Evolutionary conservation across 2,888 invertebrate species (phyloP).

Genomic region (Lissocephala sabroskyi): DNA sequence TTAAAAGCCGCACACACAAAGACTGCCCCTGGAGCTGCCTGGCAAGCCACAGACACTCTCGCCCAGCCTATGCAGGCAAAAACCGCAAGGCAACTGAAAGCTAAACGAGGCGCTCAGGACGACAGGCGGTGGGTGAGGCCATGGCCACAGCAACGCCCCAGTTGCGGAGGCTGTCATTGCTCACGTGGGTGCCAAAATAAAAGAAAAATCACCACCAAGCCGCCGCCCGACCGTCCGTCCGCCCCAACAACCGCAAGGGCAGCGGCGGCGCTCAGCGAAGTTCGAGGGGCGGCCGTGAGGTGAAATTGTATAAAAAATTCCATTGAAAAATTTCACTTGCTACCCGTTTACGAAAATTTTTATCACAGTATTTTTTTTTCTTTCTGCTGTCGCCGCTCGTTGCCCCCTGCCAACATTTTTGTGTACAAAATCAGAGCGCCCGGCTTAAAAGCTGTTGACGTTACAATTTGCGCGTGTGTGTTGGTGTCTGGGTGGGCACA

Average conservation of each 20-base stretch:
- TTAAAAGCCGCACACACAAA: constrained; percentile 50
- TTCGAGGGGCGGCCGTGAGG: too few relatives aligned
- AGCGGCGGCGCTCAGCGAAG: too few relatives aligned
- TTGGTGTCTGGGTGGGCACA: background rate
- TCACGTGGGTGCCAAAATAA: too few relatives aligned
- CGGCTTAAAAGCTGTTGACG: constrained; percentile 48
- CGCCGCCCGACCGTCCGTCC: too few relatives aligned
- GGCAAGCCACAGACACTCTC: background rate
- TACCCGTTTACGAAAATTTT: constrained; percentile 51
- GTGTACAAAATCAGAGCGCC: constrained; percentile 39
- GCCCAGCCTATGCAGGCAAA: background rate
- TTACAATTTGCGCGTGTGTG: constrained; percentile 23
- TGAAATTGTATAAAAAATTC: constrained; percentile 22
- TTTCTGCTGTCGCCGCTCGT: constrained; percentile 10
- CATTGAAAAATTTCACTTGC: constrained; percentile 51
- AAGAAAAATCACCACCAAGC: too few relatives aligned
- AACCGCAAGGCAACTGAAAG: constrained; percentile 7
- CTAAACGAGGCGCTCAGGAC: background rate
- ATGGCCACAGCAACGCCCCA: constrained; percentile 21
- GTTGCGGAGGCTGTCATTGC: too few relatives aligned
- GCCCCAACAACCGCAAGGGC: too few relatives aligned
- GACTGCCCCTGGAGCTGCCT: constrained; percentile 21
- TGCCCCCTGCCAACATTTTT: constrained; percentile 1
- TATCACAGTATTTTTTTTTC: constrained; percentile 28
- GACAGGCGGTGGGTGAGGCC: constrained; percentile 17